Base-by-base conservation (phyloP, 2,113 vertebrate species). In the Dicentrarchus labrax region DNA sequence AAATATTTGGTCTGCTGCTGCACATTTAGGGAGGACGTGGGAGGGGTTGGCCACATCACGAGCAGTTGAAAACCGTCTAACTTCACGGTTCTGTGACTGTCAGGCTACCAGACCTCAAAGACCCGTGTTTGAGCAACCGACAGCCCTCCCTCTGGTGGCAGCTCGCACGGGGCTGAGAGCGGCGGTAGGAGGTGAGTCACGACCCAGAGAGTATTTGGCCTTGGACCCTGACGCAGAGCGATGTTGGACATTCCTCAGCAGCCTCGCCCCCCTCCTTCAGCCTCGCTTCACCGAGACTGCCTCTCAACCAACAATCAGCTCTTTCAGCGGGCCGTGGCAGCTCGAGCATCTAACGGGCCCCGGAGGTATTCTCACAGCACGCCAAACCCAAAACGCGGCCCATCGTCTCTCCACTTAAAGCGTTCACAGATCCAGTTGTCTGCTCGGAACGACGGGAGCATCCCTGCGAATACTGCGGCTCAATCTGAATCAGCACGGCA, bases 161-260 rank as follows among this genome's bases (percentile, higher is more conserved):
- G 66, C 22, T 17, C 36, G 39, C 30, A 41, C 10, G 30, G 39
- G 24, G 45, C 45, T 39, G 45, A 50, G 75, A 80, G 77, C 57
- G 53, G 84, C 15, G 13, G 76, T 66, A 80, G 78, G 86, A 86
- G 87, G 86, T 16, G 54, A 91, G 88, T 86, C 89, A 56, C 54
- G 71, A 89, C 86, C 88, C 82, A 53, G 76, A 51, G 72, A 89
- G 83, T 80, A 74, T 91, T 86, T 92, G 92, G 91, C 82, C 84
- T 91, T 88, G 82, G 85, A 94, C 85, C 80, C 72, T 71, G 72
- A 91, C 85, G 78, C 83, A 84, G 79, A 91, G 74, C 61, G 86
- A 93, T 92, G 89, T 84, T 88, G 1, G 19, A 91, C 88, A 95
- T 93, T 95, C 93, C 93, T 89, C 72, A 51, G 90, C 67, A 76